Percentiles rank a stretch among this genome's conserved stretches.
Evolutionary conservation across 2,888 invertebrate genomes (phyloP).

Genomic region (Rhagonycha lutea): DNA sequence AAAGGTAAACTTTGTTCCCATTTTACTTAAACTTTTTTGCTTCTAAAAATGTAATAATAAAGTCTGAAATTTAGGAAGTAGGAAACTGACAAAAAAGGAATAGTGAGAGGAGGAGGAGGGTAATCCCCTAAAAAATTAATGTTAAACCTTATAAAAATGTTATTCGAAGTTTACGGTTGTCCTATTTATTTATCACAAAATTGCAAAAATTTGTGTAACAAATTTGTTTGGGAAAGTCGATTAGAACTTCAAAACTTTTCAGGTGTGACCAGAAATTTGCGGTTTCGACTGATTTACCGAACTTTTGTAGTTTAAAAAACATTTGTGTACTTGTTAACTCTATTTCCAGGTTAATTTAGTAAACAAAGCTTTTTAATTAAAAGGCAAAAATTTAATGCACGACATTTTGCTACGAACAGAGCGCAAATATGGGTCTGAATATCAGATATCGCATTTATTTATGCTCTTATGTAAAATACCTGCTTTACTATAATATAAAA

Average conservation of each 20-base stretch:
- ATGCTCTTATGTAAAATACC: slow-evolving; percentile 28
- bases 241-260: neutral
- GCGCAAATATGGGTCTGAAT: slow-evolving; percentile 32
- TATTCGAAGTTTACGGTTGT: neutral
- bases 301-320: neutral
- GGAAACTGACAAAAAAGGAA: too few species aligned
- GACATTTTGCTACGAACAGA: neutral
- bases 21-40: too few species aligned
- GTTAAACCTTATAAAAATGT: neutral
- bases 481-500: slow-evolving; percentile 3
- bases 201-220: neutral
- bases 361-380: neutral
- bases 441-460: slow-evolving; percentile 38
- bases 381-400: neutral
- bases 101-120: neutral
- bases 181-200: neutral
- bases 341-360: neutral
- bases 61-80: too few species aligned
- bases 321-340: neutral
- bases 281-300: neutral
- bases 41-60: too few species aligned
- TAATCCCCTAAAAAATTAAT: neutral
- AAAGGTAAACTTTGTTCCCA: too few species aligned
- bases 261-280: neutral
- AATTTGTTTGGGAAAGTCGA: neutral